A percentile compares a stretch with the other conserved stretches of the same genome.
Evolutionary conservation across 2,888 invertebrate genomes (phyloP).

Genomic region (Parapristionchus giblindavisi): DNA sequence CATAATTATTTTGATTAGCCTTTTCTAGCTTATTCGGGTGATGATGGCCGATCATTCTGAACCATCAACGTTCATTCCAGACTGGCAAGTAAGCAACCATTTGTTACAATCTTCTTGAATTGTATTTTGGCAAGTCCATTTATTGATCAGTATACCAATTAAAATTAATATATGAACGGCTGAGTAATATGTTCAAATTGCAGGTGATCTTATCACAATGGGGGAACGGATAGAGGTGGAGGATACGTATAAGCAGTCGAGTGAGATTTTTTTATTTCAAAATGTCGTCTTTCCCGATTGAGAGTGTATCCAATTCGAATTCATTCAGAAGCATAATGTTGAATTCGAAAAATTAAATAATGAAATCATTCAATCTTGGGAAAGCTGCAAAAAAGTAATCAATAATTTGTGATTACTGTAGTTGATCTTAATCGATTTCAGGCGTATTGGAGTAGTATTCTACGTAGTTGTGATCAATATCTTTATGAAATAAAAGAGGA

Average conservation of each 20-base stretch:
- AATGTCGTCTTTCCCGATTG: background rate
- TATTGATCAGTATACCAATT: too few relatives aligned
- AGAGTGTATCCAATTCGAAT: background rate
- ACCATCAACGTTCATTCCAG: too few relatives aligned
- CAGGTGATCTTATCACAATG: background rate
- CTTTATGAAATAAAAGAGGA: background rate
- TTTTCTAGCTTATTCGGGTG: too few relatives aligned
- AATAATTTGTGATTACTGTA: background rate
- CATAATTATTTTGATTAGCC: too few relatives aligned
- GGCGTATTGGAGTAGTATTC: slow-evolving; percentile 5
- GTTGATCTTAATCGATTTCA: too few relatives aligned
- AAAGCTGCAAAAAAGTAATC: background rate
- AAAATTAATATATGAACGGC: too few relatives aligned
- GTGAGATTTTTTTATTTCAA: background rate
- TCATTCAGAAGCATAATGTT: background rate
- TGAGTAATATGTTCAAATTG: too few relatives aligned
- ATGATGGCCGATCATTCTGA: too few relatives aligned
- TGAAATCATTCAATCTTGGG: background rate
- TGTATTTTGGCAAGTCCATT: too few relatives aligned
- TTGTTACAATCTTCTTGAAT: too few relatives aligned
- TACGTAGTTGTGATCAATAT: background rate
- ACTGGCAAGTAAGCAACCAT: too few relatives aligned
- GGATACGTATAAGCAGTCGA: background rate
- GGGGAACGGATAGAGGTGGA: background rate
- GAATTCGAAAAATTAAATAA: slow-evolving; percentile 4